Conservation (phyloP, 2,888 invertebrate genomes). For the Rhorus exstirpatorius region DNA sequence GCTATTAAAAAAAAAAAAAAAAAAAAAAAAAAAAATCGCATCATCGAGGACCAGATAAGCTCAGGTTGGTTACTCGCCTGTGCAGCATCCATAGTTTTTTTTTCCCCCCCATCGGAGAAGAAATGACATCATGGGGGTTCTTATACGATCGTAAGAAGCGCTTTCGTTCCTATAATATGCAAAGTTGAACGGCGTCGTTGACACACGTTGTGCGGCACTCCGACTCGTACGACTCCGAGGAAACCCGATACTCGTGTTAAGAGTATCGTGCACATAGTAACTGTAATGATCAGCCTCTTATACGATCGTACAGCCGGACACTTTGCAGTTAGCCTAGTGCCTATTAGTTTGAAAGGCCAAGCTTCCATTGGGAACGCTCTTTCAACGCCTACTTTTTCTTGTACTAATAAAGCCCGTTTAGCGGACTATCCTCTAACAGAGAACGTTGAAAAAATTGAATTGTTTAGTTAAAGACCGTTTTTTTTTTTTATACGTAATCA, state of each 20-base stretch:
- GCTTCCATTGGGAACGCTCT: constrained; percentile 38
- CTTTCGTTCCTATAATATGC: constrained; percentile 61
- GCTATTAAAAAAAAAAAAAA: not conserved
- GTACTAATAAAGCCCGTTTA: constrained; percentile 36
- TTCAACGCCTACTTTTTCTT: constrained; percentile 17
- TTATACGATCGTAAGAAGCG: constrained; percentile 43
- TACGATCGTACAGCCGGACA: constrained; percentile 49
- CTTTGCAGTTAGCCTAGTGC: constrained; percentile 36
- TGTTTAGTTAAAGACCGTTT: constrained; percentile 51
- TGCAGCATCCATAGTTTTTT: constrained; percentile 13
- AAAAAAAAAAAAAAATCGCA: not conserved
- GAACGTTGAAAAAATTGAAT: constrained; percentile 50
- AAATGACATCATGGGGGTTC: constrained; percentile 42
- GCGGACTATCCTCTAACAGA: constrained; percentile 44
- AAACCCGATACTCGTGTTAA: constrained; percentile 65
- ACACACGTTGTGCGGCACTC: constrained; percentile 49
- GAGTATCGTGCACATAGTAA: constrained; percentile 53
- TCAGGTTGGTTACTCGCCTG: not conserved
- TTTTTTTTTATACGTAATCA: not conserved
- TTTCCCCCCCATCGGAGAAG: constrained; percentile 19
- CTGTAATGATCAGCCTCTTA: constrained; percentile 56
- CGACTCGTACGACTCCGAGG: constrained; percentile 32
- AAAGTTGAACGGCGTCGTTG: constrained; percentile 63
- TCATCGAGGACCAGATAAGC: not conserved
- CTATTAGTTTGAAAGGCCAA: constrained; percentile 56